A percentile compares a stretch with the other conserved stretches of the same genome.
Evolutionary conservation across 2,888 invertebrate species (phyloP).

Genomic region (Cotesia congregata): DNA sequence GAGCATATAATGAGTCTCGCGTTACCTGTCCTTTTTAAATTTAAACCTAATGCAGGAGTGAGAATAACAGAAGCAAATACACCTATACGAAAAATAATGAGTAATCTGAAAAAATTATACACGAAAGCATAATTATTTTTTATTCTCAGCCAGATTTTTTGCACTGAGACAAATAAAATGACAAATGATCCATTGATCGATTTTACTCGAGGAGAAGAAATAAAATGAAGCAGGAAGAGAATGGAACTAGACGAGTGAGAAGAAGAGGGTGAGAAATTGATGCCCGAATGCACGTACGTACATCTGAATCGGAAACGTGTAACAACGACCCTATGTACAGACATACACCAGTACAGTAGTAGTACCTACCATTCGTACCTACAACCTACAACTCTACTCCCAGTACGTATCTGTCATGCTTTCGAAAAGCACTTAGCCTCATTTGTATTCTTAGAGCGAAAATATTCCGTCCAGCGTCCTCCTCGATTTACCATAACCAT

Average conservation of each 20-base stretch:
- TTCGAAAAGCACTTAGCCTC: slow-evolving; percentile 65
- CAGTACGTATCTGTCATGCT: slow-evolving; percentile 51
- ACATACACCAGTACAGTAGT: slow-evolving; percentile 28
- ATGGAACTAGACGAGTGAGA: slow-evolving; percentile 31
- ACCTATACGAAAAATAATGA: not conserved
- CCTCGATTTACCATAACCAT: slow-evolving; percentile 60
- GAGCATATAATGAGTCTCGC: slow-evolving; percentile 65
- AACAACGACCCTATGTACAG: slow-evolving; percentile 6
- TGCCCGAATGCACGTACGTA: slow-evolving; percentile 29
- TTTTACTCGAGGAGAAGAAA: slow-evolving; percentile 14
- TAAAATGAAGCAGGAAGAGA: slow-evolving; percentile 39
- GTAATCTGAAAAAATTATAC: not conserved
- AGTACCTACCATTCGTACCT: not conserved
- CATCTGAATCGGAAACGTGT: slow-evolving; percentile 42
- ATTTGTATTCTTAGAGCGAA: slow-evolving; percentile 69
- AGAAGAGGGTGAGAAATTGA: slow-evolving; percentile 43
- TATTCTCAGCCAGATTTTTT: not conserved
- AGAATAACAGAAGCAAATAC: slow-evolving; percentile 16
- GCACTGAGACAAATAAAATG: not conserved
- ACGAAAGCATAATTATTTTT: not conserved
- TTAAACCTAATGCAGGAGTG: slow-evolving; percentile 28
- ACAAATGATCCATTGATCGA: slow-evolving; percentile 10
- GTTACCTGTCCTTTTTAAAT: slow-evolving; percentile 54
- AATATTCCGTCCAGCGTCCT: slow-evolving; percentile 54
- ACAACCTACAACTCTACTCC: not conserved